Evolutionary conservation across 2,797 vertebrate genomes (phyloP), one percentile per base, ranked within the genome.

Genomic region (Ctenosaura bakeri): DNA sequence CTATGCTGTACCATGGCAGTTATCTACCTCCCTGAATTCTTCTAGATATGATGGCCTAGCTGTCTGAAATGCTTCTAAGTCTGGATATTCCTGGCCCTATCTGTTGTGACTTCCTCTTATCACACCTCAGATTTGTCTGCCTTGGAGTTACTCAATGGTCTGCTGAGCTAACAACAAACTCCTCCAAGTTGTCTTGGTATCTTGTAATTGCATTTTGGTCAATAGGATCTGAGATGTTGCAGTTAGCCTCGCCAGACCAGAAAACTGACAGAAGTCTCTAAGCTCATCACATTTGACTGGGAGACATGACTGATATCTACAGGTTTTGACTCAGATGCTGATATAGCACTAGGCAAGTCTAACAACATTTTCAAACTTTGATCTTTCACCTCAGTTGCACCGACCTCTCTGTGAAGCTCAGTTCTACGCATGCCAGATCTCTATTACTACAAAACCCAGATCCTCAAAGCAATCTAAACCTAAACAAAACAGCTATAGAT

Each of bases 91-190:
- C 73, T 89, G 69, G 83, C 56, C 83, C 87, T 85, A 88, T 90
- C 89, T 93, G n/a, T 81, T 85, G 94, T 91, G 93, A 86, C 91
- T 92, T 86, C 89, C 95, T 92, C 91, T 92, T 86, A 92, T 78
- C 86, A 86, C 2, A 18, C 94, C 88, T 46, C 69, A 80, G 93
- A 96, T 79, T 64, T 94, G 91, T 0, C 0, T 87, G 78, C 16
- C 87, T 91, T 94, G 92, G 73, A n/a, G 73, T 91, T 91, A 93
- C 80, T 93, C 88, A 92, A 62, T 92, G 87, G 90, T 94, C 94
- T 22, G 3, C 77, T 32, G 46, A 24, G 38, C 73, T 46, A 62
- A 87, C 91, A 91, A 77, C 6, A 82, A 92, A 91, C 84, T 91
- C 92, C 4, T 0, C 64, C 88, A 89, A 42, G 83, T 83, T 93